Evolutionary conservation across 2,797 vertebrate species (phyloP).

Genomic region (Botia kubotai): DNA sequence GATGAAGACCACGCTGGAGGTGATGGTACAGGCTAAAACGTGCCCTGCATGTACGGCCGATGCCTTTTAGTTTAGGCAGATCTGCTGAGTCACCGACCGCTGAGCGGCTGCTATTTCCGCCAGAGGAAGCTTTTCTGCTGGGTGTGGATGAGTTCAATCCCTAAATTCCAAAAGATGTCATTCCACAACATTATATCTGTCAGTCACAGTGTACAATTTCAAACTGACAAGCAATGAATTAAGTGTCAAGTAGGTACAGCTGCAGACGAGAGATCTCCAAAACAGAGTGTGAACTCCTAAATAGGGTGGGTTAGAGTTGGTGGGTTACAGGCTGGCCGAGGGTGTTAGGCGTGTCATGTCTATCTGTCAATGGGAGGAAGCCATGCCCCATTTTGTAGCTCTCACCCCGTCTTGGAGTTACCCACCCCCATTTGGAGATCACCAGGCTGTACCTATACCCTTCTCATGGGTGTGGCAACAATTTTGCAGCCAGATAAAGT

Average conservation of each 20-base stretch:
- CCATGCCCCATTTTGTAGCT: too few relatives aligned
- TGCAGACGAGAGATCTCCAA: too few relatives aligned
- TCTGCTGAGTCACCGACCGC: slow-evolving; percentile 69
- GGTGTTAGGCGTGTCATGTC: too few relatives aligned
- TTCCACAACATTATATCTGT: neutral
- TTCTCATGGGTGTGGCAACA: neutral
- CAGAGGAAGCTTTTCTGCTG: slow-evolving; percentile 55
- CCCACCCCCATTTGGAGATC: slow-evolving; percentile 1
- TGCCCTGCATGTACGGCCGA: slow-evolving; percentile 82
- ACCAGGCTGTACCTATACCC: too few relatives aligned
- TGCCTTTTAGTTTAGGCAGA: slow-evolving; percentile 85
- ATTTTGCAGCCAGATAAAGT: neutral
- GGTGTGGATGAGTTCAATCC: slow-evolving; percentile 23
- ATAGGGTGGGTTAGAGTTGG: too few relatives aligned
- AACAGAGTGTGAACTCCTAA: too few relatives aligned
- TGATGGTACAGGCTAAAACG: slow-evolving; percentile 91
- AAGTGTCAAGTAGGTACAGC: too few relatives aligned
- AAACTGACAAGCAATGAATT: neutral
- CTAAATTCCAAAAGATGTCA: slow-evolving; percentile 18
- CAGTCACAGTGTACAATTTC: neutral
- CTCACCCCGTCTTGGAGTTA: too few relatives aligned
- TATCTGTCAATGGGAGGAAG: too few relatives aligned
- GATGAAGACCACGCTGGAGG: slow-evolving; percentile 83
- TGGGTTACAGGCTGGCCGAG: too few relatives aligned
- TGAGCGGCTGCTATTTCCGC: slow-evolving; percentile 61